Percentiles rank a stretch among this genome's conserved stretches.
phyloP scores from a whole-genome alignment of 1,140 invertebrate genomes.

The Zaprionus gabonicus region DNA sequence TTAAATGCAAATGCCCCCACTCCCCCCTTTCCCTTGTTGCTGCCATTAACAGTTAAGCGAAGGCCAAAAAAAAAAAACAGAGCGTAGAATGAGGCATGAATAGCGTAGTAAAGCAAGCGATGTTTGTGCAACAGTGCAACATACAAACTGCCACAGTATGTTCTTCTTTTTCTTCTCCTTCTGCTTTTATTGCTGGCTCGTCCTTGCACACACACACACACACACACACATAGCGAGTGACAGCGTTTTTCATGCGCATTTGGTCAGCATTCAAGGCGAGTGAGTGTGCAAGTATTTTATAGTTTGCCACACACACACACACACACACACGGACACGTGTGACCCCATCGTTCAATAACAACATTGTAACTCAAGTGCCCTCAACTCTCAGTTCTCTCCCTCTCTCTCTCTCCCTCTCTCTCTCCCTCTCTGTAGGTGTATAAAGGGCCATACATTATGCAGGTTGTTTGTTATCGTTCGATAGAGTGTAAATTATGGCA shows the following conservation, averaged over 20 bases:
- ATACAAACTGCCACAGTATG: not conserved
- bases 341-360: conserved; percentile 50
- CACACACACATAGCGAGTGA: conserved; percentile 26
- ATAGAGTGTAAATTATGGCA: conserved; percentile 82
- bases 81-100: conserved; percentile 29
- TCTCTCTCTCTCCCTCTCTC: not conserved
- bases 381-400: not conserved
- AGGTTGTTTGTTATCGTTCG: conserved; percentile 81
- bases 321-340: conserved; percentile 27
- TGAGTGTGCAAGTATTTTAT: conserved; percentile 34
- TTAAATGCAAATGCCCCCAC: conserved; percentile 36
- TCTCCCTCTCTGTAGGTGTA: conserved; percentile 2
- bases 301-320: conserved; percentile 2
- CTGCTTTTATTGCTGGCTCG: not conserved
- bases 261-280: conserved; percentile 40
- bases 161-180: too few species aligned
- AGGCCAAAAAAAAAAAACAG: conserved; percentile 21
- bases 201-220: not conserved
- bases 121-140: conserved; percentile 5
- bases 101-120: not conserved
- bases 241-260: conserved; percentile 45
- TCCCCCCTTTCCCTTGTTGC: too few species aligned
- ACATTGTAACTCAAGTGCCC: conserved; percentile 28
- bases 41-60: conserved; percentile 31
- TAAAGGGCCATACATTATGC: conserved; percentile 69